phyloP scores from a whole-genome alignment of 2,113 vertebrate genomes.

The Formicarius rufipectus region DNA sequence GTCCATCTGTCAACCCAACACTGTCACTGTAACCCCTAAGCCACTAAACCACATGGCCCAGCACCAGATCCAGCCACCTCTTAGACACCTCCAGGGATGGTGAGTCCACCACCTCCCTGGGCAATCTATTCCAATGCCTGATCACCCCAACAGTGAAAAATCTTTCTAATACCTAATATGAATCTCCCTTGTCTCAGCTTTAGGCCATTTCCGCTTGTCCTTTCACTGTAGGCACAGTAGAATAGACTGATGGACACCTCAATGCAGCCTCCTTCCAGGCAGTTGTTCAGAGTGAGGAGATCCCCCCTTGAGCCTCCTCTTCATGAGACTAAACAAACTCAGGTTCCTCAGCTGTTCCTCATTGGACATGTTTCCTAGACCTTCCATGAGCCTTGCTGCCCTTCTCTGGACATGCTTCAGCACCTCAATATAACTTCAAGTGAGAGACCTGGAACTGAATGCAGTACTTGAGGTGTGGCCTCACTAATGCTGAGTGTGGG shows the following conservation, averaged over 20 bases:
- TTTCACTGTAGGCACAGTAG: not conserved
- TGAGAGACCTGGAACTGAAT: not conserved
- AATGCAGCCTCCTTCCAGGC: not conserved
- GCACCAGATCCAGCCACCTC: not conserved
- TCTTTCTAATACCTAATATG: not conserved
- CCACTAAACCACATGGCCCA: not conserved
- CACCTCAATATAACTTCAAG: not conserved
- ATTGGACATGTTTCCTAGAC: not conserved
- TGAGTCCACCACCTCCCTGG: not conserved
- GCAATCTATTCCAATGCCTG: not conserved
- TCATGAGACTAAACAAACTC: not conserved
- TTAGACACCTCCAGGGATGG: not conserved
- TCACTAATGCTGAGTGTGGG: accelerated
- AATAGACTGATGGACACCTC: not conserved
- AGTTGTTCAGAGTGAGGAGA: not conserved
- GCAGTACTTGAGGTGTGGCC: accelerated
- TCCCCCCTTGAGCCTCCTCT: not conserved
- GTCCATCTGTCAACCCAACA: not conserved
- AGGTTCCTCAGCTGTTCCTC: not conserved
- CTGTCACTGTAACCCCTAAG: not conserved
- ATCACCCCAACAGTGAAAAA: not conserved
- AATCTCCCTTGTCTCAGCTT: not conserved
- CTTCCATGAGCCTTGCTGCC: not conserved
- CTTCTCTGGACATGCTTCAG: not conserved
- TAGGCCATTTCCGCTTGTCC: not conserved